phyloP scores from a whole-genome alignment of 2,888 invertebrate species.

The Drosophila prostipennis region DNA sequence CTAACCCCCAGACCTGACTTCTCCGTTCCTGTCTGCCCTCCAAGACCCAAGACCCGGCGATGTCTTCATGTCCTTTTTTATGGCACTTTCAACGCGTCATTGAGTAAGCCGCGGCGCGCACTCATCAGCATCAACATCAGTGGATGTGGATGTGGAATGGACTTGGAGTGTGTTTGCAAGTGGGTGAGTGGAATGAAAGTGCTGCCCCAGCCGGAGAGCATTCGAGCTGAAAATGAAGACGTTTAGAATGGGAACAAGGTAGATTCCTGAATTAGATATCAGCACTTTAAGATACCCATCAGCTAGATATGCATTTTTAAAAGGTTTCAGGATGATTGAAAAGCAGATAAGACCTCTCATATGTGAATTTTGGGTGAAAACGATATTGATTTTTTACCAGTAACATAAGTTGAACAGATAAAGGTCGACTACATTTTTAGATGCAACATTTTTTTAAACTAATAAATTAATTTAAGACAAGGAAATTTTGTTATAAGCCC shows the following conservation, averaged over 20 bases:
- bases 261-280: conserved; percentile 1
- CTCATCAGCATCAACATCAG: conserved; percentile 57
- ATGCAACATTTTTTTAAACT: too few relatives aligned
- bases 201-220: conserved; percentile 50
- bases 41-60: conserved; percentile 1
- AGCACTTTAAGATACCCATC: conserved; percentile 7
- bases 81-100: conserved; percentile 81
- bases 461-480: too few relatives aligned
- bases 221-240: conserved; percentile 75
- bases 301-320: neutral
- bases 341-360: neutral
- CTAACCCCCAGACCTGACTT: conserved; percentile 56
- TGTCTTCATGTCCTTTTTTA: conserved; percentile 76
- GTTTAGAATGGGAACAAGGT: conserved; percentile 41
- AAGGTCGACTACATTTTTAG: too few relatives aligned
- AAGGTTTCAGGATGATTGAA: neutral
- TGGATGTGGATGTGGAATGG: conserved; percentile 22
- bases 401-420: too few relatives aligned
- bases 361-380: neutral
- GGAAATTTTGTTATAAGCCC: too few relatives aligned
- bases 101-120: conserved; percentile 77
- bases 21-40: neutral
- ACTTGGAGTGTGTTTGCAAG: conserved; percentile 18
- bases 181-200: conserved; percentile 40
- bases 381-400: neutral